Evolutionary conservation across 2,797 vertebrate species (phyloP).

Genomic region (Leptatherina wallacei): DNA sequence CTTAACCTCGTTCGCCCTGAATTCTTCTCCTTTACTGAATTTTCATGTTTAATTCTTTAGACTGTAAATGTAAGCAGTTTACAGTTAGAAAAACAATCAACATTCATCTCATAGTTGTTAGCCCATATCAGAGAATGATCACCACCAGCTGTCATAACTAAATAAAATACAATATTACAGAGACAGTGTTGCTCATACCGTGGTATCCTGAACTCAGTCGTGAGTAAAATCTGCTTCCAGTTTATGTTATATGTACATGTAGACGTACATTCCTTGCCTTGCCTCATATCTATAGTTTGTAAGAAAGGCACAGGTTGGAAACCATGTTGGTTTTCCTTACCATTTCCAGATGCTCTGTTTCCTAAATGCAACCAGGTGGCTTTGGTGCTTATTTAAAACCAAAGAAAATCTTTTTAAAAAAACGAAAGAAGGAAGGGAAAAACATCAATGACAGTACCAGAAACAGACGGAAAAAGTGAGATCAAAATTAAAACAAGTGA

Average conservation of each 20-base stretch:
- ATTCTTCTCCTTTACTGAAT: background rate
- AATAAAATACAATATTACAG: slow-evolving; percentile 9
- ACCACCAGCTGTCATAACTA: background rate
- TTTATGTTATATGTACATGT: background rate
- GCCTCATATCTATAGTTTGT: background rate
- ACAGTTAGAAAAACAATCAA: background rate
- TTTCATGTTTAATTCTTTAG: background rate
- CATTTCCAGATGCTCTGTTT: background rate
- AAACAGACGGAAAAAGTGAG: too few species aligned
- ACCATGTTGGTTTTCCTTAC: background rate
- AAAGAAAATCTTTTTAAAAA: background rate
- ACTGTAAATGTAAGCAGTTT: slow-evolving; percentile 3
- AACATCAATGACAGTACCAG: too few species aligned
- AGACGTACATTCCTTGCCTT: background rate
- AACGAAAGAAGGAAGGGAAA: background rate
- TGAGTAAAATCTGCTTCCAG: background rate
- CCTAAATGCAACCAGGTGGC: background rate
- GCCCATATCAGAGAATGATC: background rate
- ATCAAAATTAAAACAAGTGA: too few species aligned
- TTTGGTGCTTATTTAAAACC: background rate
- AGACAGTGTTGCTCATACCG: background rate
- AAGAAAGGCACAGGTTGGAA: background rate
- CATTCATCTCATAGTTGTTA: background rate
- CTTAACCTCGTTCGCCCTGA: background rate
- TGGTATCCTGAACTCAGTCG: background rate